Evolutionary conservation across 2,113 vertebrate genomes (phyloP).

Genomic region (Synodontis membranacea): DNA sequence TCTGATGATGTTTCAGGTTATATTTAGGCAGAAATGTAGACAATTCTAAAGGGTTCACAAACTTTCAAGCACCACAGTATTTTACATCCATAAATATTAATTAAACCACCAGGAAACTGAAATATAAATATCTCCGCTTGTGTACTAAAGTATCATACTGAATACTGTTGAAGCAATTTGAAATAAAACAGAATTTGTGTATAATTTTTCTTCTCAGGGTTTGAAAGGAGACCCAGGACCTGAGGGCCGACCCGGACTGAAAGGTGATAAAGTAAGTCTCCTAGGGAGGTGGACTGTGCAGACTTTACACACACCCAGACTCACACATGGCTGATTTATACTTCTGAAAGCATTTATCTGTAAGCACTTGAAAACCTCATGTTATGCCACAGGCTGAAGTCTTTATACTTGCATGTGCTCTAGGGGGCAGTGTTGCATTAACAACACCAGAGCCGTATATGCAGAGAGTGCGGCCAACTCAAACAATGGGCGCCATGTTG

Average conservation of each 20-base stretch:
- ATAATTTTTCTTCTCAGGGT: constrained; percentile 73
- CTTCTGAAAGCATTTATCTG: background rate
- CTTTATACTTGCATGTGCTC: background rate
- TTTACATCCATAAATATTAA: background rate
- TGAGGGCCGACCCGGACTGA: constrained; percentile 75
- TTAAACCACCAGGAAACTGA: background rate
- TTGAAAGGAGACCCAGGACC: constrained; percentile 83
- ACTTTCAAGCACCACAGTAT: no score
- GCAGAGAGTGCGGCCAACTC: no score
- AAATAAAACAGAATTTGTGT: background rate
- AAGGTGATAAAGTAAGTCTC: constrained; percentile 86
- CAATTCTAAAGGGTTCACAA: no score
- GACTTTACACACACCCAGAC: constrained; percentile 11
- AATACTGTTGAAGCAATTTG: background rate
- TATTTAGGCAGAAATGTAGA: no score
- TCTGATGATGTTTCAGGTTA: no score
- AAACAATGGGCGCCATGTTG: no score
- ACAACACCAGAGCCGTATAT: no score
- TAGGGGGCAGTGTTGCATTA: background rate
- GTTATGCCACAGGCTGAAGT: background rate
- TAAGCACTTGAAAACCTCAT: background rate
- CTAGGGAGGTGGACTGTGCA: background rate
- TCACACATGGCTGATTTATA: background rate
- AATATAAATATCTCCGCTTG: background rate
- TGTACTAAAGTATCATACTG: background rate